Percentiles rank a stretch among this genome's conserved stretches.
phyloP scores from a whole-genome alignment of 1,140 invertebrate genomes.

The Polypedilum vanderplanki region DNA sequence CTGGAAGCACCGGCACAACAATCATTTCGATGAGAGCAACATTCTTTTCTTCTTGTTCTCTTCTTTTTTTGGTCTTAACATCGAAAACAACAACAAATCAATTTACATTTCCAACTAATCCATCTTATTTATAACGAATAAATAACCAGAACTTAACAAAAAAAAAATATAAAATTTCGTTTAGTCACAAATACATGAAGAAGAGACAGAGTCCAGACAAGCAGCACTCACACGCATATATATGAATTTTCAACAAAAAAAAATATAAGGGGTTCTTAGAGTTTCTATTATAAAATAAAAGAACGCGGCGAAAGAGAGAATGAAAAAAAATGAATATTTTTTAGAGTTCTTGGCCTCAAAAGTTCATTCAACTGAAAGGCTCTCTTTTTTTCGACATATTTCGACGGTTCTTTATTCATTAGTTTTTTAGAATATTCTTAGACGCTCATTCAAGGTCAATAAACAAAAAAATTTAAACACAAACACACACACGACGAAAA shows the following conservation, averaged over 20 bases:
- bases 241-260: neutral
- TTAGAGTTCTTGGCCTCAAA: slow-evolving; percentile 13
- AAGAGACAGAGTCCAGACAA: slow-evolving; percentile 2
- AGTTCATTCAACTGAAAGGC: slow-evolving; percentile 28
- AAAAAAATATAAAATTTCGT: neutral
- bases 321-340: neutral
- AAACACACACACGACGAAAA: neutral
- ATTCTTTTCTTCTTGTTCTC: neutral
- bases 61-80: neutral
- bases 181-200: neutral
- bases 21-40: neutral
- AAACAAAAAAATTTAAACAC: neutral
- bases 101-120: slow-evolving; percentile 20
- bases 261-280: slow-evolving; percentile 5
- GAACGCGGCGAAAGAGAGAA: too few species aligned
- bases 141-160: neutral
- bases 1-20: slow-evolving; percentile 1
- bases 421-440: slow-evolving; percentile 14
- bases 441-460: slow-evolving; percentile 28
- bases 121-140: slow-evolving; percentile 17
- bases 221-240: neutral
- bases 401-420: slow-evolving; percentile 10
- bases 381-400: neutral
- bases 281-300: neutral
- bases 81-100: neutral